Evolutionary conservation across 2,113 vertebrate species (phyloP).

Genomic region (Tautogolabrus adspersus): DNA sequence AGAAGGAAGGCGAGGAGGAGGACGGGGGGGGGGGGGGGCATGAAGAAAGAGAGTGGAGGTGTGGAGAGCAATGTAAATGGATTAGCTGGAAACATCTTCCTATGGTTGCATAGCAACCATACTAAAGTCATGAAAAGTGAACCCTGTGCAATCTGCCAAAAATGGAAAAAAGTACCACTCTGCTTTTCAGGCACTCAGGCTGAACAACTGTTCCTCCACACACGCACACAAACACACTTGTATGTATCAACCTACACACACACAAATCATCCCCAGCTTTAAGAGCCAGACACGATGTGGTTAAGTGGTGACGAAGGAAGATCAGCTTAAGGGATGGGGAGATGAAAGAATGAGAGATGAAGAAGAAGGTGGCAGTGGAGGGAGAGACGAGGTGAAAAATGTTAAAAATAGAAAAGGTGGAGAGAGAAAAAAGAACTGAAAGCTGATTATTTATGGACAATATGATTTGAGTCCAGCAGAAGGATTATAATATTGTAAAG

Average conservation of each 20-base stretch:
- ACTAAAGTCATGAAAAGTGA: conserved; percentile 45
- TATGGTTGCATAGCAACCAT: conserved; percentile 61
- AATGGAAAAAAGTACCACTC: conserved; percentile 8
- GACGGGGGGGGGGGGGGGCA: neutral
- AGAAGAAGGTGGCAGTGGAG: neutral
- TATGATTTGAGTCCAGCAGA: neutral
- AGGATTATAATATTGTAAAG: neutral
- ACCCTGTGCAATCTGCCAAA: conserved; percentile 37
- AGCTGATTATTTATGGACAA: neutral
- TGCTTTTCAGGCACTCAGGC: conserved; percentile 3
- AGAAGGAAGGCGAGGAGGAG: neutral
- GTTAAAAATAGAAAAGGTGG: neutral
- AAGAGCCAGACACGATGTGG: neutral
- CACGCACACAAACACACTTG: neutral
- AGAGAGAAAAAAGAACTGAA: neutral
- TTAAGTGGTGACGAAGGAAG: conserved; percentile 1
- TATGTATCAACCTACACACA: neutral
- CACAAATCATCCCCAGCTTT: neutral
- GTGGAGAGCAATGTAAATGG: conserved; percentile 29
- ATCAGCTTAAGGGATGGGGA: conserved; percentile 5
- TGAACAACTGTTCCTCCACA: neutral
- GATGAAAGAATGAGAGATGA: conserved; percentile 12
- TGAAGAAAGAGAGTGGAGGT: neutral
- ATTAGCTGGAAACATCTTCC: conserved; percentile 17
- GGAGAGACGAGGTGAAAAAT: neutral